Percentiles rank a stretch among this genome's conserved stretches.
These are phyloP conservation scores for Aphelocoma coerulescens DNA, from an alignment of 2,113 vertebrate species.

Conservation along the genomic window DNA sequence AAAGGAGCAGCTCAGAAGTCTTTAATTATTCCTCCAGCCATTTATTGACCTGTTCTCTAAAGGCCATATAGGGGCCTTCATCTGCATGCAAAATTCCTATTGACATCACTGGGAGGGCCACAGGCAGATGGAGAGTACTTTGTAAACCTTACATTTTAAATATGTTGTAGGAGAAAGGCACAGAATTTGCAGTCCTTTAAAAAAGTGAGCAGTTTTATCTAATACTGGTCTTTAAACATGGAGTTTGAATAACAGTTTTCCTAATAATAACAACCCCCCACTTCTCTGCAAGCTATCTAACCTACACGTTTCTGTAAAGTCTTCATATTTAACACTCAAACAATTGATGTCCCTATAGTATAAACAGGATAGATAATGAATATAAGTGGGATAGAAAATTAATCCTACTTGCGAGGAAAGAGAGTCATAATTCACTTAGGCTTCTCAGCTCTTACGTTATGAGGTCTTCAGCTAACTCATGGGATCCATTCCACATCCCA, in stretches of 20 bases:
- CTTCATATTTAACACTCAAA: constrained; percentile 60
- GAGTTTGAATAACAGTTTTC: constrained; percentile 22
- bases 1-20: constrained; percentile 64
- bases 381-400: constrained; percentile 68
- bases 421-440: constrained; percentile 76
- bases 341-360: constrained; percentile 63
- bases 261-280: not conserved
- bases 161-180: not conserved
- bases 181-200: not conserved
- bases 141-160: constrained; percentile 56
- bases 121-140: constrained; percentile 50
- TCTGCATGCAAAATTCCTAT: constrained; percentile 66
- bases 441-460: constrained; percentile 70
- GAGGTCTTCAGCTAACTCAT: constrained; percentile 73
- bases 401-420: constrained; percentile 64
- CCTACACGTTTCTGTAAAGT: constrained; percentile 37
- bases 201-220: constrained; percentile 27
- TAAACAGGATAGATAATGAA: constrained; percentile 73
- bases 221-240: constrained; percentile 4
- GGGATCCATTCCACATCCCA: constrained; percentile 72
- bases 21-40: constrained; percentile 72
- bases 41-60: constrained; percentile 70
- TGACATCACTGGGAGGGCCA: constrained; percentile 54
- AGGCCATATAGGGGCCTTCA: constrained; percentile 62
- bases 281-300: not conserved